phyloP scores from a whole-genome alignment of 1,140 invertebrate genomes.

The Melanaphis sacchari region DNA sequence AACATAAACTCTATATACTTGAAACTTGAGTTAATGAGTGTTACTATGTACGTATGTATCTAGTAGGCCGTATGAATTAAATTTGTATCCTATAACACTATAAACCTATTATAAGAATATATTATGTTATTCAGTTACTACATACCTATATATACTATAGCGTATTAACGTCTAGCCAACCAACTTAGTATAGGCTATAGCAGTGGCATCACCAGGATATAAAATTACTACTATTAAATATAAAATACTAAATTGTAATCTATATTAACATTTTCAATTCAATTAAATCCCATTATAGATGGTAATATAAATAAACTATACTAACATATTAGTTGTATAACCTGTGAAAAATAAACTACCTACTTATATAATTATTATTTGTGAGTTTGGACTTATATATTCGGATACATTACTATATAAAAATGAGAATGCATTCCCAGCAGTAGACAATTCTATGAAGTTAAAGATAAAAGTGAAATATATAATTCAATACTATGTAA shows the following conservation, averaged over 20 bases:
- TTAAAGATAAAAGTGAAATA: not conserved
- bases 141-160: not conserved
- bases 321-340: not conserved
- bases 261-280: not conserved
- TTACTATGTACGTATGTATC: not conserved
- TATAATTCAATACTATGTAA: not conserved
- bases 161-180: not conserved
- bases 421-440: not conserved
- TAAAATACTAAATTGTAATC: not conserved
- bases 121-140: not conserved
- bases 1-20: not conserved
- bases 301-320: not conserved
- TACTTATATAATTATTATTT: not conserved
- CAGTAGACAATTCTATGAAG: not conserved
- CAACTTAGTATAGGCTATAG: not conserved
- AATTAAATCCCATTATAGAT: not conserved
- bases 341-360: not conserved
- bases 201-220: not conserved
- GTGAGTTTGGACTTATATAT: not conserved
- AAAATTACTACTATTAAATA: not conserved
- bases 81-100: not conserved
- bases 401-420: not conserved
- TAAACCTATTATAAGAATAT: slow-evolving; percentile 6
- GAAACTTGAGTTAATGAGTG: no score
- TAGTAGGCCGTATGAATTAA: not conserved